These are phyloP conservation scores for Cenopis cana DNA, from an alignment of 2,888 invertebrate species.

Conservation along the genomic window DNA sequence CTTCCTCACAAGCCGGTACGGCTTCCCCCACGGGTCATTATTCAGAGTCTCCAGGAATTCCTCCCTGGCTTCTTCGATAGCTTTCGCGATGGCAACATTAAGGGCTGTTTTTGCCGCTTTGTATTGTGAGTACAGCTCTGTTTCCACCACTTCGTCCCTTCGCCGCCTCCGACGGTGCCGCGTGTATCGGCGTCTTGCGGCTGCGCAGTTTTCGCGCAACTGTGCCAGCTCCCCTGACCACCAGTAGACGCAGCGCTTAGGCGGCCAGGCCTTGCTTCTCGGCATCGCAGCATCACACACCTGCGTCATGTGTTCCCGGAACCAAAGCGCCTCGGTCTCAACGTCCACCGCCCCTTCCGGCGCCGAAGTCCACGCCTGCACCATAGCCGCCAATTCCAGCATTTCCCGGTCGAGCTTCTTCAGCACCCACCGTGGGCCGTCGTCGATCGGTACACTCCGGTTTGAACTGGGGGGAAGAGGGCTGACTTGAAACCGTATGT, in stretches of 20 bases:
- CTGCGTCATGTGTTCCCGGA: not conserved
- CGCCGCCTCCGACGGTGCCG: not conserved
- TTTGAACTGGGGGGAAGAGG: too few species aligned
- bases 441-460: too few species aligned
- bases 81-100: too few species aligned
- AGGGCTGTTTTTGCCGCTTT: too few species aligned
- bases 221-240: too few species aligned
- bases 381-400: not conserved
- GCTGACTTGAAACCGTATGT: not conserved
- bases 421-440: not conserved
- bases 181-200: not conserved
- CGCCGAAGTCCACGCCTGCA: not conserved
- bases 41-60: too few species aligned
- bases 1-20: too few species aligned
- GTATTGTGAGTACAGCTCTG: too few species aligned
- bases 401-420: not conserved
- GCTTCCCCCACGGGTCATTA: too few species aligned
- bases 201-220: not conserved
- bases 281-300: slow-evolving; percentile 1
- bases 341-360: not conserved
- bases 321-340: not conserved
- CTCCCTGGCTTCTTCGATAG: too few species aligned
- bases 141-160: too few species aligned
- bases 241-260: not conserved
- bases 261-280: not conserved